Percentiles rank a stretch among this genome's conserved stretches.
Evolutionary conservation across 2,888 invertebrate genomes (phyloP).

Genomic region (Lumbricus terrestris): DNA sequence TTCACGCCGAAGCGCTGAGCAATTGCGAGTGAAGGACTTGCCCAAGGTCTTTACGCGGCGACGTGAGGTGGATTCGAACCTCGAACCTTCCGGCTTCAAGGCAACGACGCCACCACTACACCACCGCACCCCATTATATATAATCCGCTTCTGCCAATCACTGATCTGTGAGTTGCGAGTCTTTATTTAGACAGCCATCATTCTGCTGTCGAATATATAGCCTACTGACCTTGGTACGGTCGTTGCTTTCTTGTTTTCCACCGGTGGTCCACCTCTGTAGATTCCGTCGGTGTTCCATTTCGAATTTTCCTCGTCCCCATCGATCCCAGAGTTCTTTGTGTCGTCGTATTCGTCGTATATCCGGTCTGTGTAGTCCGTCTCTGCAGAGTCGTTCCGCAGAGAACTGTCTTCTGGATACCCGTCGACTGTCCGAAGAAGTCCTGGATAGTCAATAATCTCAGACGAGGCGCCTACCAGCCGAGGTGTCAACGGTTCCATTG

Average conservation of each 20-base stretch:
- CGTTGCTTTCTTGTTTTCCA: conserved; percentile 4
- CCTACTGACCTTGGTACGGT: neutral
- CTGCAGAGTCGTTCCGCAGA: neutral
- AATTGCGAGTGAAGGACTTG: too few relatives aligned
- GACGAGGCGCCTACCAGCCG: neutral
- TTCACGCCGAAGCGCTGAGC: too few relatives aligned
- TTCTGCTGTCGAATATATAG: too few relatives aligned
- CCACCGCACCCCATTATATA: too few relatives aligned
- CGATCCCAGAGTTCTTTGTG: neutral
- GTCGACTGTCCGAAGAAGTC: neutral
- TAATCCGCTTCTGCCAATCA: too few relatives aligned
- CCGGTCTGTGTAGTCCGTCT: neutral
- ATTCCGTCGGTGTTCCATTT: neutral
- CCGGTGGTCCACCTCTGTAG: conserved; percentile 12
- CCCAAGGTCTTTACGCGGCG: too few relatives aligned
- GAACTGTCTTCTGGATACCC: neutral
- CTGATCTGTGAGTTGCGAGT: neutral
- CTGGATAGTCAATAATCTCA: neutral
- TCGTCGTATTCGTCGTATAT: neutral
- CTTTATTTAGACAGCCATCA: neutral
- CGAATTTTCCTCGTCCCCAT: neutral
- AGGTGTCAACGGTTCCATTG: neutral
- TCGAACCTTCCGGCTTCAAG: too few relatives aligned
- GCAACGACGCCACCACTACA: too few relatives aligned
- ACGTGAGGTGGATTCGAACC: too few relatives aligned